Evolutionary conservation across 2,797 vertebrate genomes (phyloP).

Genomic region (Antennarius maculatus): DNA sequence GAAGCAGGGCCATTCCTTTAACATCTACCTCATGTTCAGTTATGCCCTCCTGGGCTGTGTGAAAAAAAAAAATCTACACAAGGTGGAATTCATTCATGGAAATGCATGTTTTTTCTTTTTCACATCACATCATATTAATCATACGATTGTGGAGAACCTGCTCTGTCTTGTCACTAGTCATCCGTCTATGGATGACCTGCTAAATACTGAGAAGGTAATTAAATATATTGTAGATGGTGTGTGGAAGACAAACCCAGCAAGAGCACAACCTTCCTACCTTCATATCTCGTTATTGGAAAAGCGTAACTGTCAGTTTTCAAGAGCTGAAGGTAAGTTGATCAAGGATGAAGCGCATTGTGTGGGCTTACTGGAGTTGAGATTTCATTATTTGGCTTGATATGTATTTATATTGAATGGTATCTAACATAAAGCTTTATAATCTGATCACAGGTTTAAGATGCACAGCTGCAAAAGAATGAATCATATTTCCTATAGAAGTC

Average conservation of each 20-base stretch:
- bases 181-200: slow-evolving; percentile 36
- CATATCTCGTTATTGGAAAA: slow-evolving; percentile 29
- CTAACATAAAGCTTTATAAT: slow-evolving; percentile 10
- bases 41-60: slow-evolving; percentile 22
- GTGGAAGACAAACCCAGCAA: not conserved
- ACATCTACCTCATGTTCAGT: slow-evolving; percentile 39
- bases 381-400: slow-evolving; percentile 6
- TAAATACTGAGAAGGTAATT: slow-evolving; percentile 42
- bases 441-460: not conserved
- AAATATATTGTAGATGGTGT: slow-evolving; percentile 20
- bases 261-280: slow-evolving; percentile 9
- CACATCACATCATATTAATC: slow-evolving; percentile 44
- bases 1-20: slow-evolving; percentile 44
- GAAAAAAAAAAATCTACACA: slow-evolving; percentile 21
- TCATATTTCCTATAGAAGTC: slow-evolving; percentile 34
- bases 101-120: slow-evolving; percentile 18
- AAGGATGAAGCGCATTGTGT: slow-evolving; percentile 15
- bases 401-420: slow-evolving; percentile 21
- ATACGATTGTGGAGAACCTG: slow-evolving; percentile 40
- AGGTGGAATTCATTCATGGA: slow-evolving; percentile 33
- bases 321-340: slow-evolving; percentile 52
- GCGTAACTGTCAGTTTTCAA: slow-evolving; percentile 25
- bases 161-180: slow-evolving; percentile 32
- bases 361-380: slow-evolving; percentile 18
- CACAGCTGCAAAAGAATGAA: slow-evolving; percentile 7